A percentile compares a stretch with the other conserved stretches of the same genome.
phyloP scores from a whole-genome alignment of 1,140 invertebrate species.

The Drosophila truncata region DNA sequence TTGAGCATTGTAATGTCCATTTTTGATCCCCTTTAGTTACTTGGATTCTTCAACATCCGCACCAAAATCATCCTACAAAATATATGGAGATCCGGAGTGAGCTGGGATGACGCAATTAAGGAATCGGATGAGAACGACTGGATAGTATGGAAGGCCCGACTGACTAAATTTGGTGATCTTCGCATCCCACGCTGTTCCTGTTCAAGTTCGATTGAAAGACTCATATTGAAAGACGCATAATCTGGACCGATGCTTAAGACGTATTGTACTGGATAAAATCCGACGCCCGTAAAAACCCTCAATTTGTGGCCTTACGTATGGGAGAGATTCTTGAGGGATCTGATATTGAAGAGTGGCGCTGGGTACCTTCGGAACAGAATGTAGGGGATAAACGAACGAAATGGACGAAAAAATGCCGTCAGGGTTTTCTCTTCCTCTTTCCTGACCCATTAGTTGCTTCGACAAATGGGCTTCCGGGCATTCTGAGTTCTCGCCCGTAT shows the following conservation, averaged over 20 bases:
- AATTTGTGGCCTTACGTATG: neutral
- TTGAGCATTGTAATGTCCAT: neutral
- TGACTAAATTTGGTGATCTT: too few species aligned
- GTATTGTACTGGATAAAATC: neutral
- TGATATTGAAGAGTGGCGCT: neutral
- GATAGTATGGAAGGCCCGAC: too few species aligned
- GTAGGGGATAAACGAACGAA: too few species aligned
- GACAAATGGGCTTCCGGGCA: too few species aligned
- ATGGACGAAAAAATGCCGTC: too few species aligned
- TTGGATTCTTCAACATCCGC: neutral
- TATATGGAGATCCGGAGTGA: neutral
- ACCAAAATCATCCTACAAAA: neutral
- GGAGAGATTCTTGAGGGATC: neutral
- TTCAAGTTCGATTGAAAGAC: too few species aligned
- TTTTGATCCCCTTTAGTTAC: neutral
- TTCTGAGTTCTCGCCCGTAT: too few species aligned
- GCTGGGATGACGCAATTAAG: neutral
- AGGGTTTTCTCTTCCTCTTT: too few species aligned
- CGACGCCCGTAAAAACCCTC: neutral
- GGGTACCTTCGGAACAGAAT: too few species aligned
- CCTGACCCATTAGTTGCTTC: too few species aligned
- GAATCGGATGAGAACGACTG: neutral
- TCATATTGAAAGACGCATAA: neutral
- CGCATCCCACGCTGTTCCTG: too few species aligned
- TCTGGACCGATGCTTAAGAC: neutral